Percentiles rank a stretch among this genome's conserved stretches.
These are phyloP conservation scores for Fringilla coelebs DNA, from an alignment of 2,797 vertebrate genomes.

Conservation along the genomic window DNA sequence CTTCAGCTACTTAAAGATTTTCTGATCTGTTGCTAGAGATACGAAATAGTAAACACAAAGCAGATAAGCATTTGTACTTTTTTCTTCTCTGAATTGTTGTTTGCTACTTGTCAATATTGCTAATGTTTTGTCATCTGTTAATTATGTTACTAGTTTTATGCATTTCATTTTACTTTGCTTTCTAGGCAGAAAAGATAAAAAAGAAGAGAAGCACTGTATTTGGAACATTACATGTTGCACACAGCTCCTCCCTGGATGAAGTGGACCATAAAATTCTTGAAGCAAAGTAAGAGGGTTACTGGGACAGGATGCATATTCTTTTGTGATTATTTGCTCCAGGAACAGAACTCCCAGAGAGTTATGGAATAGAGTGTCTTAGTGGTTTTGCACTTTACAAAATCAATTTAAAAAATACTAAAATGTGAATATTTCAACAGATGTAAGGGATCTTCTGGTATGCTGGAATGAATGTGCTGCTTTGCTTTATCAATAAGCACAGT, in stretches of 20 bases:
- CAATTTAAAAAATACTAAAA: neutral
- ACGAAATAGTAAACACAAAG: neutral
- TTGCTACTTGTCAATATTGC: neutral
- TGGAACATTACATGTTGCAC: constrained; percentile 94
- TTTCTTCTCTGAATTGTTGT: neutral
- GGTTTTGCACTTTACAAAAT: neutral
- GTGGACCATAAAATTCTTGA: constrained; percentile 99
- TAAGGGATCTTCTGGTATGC: neutral
- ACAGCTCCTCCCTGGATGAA: constrained; percentile 96
- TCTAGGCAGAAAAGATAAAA: constrained; percentile 97
- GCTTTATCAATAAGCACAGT: neutral
- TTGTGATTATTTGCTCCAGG: neutral
- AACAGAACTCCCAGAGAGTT: neutral
- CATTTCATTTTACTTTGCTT: constrained; percentile 18
- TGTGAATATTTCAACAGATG: neutral
- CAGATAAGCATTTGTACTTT: neutral
- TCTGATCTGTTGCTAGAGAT: neutral
- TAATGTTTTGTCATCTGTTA: neutral
- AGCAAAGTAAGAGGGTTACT: constrained; percentile 87
- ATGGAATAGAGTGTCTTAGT: neutral
- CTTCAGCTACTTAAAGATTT: neutral
- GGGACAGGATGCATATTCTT: neutral
- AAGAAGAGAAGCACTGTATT: constrained; percentile 96
- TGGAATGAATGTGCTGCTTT: neutral
- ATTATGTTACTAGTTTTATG: neutral